Evolutionary conservation across 2,888 invertebrate species (phyloP).

Genomic region (Drosophila colorata): DNA sequence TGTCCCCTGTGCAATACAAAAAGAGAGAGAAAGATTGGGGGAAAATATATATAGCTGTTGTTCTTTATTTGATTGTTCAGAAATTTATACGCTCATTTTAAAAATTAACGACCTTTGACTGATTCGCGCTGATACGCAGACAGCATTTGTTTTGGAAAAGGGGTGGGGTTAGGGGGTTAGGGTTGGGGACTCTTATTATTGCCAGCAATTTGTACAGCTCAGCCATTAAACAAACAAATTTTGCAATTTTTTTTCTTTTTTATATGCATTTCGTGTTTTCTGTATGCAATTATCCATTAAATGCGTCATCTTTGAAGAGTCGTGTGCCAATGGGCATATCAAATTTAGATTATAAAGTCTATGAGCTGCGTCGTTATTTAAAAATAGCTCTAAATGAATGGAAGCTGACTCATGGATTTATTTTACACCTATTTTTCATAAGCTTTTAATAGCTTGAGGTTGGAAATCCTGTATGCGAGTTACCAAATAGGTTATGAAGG

Average conservation of each 20-base stretch:
- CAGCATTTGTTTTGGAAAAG: background rate
- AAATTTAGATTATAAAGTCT: conserved; percentile 1
- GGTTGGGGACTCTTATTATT: conserved; percentile 43
- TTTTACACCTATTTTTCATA: background rate
- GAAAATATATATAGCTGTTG: conserved; percentile 25
- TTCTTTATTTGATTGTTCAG: conserved; percentile 52
- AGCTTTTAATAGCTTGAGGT: background rate
- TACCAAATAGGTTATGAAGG: too few relatives aligned
- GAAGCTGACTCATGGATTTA: conserved; percentile 11
- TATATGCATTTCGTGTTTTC: conserved; percentile 32
- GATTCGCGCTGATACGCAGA: conserved; percentile 49
- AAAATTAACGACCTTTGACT: conserved; percentile 82
- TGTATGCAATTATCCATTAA: conserved; percentile 36
- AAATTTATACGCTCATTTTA: conserved; percentile 69
- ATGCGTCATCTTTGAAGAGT: conserved; percentile 23
- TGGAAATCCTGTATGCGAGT: background rate
- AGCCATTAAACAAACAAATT: conserved; percentile 40
- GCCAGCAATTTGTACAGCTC: conserved; percentile 68
- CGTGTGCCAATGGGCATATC: conserved; percentile 1
- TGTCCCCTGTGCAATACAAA: background rate
- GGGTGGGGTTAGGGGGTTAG: background rate
- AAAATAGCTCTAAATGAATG: background rate
- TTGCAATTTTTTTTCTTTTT: conserved; percentile 53
- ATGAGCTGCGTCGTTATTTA: background rate
- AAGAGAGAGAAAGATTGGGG: background rate